phyloP scores from a whole-genome alignment of 2,888 invertebrate species.

The Harpalus rufipes region DNA sequence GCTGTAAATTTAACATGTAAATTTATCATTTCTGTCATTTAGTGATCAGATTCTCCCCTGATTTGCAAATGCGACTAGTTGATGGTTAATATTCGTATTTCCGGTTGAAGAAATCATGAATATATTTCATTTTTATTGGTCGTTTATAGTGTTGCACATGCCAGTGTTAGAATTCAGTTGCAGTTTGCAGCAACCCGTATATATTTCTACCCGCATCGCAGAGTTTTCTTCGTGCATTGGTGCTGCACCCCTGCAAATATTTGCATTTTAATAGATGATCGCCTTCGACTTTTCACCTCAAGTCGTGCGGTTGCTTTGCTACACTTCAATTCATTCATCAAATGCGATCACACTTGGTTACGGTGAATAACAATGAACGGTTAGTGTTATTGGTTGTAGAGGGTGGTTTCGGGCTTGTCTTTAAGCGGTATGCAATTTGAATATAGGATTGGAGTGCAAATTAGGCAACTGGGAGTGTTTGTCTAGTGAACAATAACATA shows the following conservation, averaged over 20 bases:
- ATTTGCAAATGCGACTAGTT: constrained; percentile 56
- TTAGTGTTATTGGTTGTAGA: constrained; percentile 23
- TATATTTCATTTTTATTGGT: constrained; percentile 78
- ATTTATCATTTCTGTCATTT: neutral
- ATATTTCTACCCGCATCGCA: constrained; percentile 42
- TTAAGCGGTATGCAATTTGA: constrained; percentile 54
- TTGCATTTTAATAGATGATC: constrained; percentile 77
- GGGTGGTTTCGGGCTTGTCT: constrained; percentile 36
- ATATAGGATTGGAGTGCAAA: constrained; percentile 40
- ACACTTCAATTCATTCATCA: constrained; percentile 58
- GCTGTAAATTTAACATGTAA: too few relatives aligned
- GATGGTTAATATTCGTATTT: constrained; percentile 75
- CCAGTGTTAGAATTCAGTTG: constrained; percentile 71
- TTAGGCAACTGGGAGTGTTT: constrained; percentile 27
- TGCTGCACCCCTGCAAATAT: constrained; percentile 71
- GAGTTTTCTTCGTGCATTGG: constrained; percentile 50
- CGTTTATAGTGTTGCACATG: constrained; percentile 76
- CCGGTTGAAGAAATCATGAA: constrained; percentile 77
- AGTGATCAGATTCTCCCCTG: constrained; percentile 6
- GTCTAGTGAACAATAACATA: constrained; percentile 18
- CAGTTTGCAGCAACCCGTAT: too few relatives aligned
- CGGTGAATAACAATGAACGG: constrained; percentile 58
- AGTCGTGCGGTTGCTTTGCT: constrained; percentile 53
- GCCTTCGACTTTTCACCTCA: constrained; percentile 61
- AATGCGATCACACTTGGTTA: constrained; percentile 55